phyloP scores from a whole-genome alignment of 2,113 vertebrate genomes.

The Rhabdornis inornatus region DNA sequence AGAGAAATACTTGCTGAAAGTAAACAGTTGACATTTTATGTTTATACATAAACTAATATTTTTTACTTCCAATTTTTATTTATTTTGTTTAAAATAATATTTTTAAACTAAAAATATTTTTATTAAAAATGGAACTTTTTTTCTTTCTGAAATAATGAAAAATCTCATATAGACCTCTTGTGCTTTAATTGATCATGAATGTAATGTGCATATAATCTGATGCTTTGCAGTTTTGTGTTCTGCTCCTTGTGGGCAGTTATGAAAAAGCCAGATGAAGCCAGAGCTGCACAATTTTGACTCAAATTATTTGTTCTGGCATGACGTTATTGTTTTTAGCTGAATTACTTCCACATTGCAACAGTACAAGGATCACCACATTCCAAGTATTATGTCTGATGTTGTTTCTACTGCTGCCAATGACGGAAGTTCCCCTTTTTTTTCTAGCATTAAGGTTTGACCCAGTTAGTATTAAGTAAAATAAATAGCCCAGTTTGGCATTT shows the following conservation, averaged over 20 bases:
- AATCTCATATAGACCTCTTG: neutral
- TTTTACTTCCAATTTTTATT: neutral
- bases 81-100: neutral
- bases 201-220: neutral
- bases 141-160: neutral
- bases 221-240: neutral
- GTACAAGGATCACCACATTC: neutral
- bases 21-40: neutral
- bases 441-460: neutral
- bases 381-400: neutral
- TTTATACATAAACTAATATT: neutral
- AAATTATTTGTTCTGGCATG: neutral
- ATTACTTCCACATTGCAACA: neutral
- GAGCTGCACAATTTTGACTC: neutral
- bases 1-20: neutral
- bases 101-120: neutral
- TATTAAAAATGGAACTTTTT: neutral
- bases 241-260: neutral
- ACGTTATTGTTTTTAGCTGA: neutral
- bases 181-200: neutral
- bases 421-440: neutral
- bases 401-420: neutral
- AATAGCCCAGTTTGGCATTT: neutral
- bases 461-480: neutral
- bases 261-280: neutral